These are phyloP conservation scores for Patella vulgata DNA, from an alignment of 1,140 invertebrate species.

Conservation along the genomic window DNA sequence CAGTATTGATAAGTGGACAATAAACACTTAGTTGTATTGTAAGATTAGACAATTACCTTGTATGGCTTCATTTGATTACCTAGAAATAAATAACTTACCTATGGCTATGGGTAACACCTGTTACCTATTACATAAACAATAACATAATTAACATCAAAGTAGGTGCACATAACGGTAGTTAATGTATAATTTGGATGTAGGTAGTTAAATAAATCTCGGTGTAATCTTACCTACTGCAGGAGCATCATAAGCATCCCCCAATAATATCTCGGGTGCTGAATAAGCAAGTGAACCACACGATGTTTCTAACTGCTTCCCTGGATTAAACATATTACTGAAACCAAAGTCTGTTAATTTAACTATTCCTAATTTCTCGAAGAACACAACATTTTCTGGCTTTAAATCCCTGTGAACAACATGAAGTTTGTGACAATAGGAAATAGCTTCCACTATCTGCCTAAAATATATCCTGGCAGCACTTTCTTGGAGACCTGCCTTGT, in stretches of 20 bases:
- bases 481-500: slow-evolving; percentile 77
- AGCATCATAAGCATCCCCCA: slow-evolving; percentile 81
- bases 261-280: slow-evolving; percentile 97
- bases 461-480: slow-evolving; percentile 90
- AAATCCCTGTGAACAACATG: slow-evolving; percentile 95
- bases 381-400: slow-evolving; percentile 99
- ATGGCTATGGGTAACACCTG: neutral
- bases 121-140: too few species aligned
- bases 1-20: too few species aligned
- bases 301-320: slow-evolving; percentile 97
- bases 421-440: slow-evolving; percentile 96
- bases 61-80: too few species aligned
- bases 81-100: too few species aligned
- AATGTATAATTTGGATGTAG: too few species aligned
- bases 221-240: slow-evolving; percentile 85
- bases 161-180: too few species aligned
- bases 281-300: slow-evolving; percentile 99
- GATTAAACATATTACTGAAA: slow-evolving; percentile 94
- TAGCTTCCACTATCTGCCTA: slow-evolving; percentile 93
- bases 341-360: slow-evolving; percentile 99
- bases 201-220: neutral
- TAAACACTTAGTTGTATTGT: too few species aligned
- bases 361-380: slow-evolving; percentile 95
- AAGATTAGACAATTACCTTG: too few species aligned
- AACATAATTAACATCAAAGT: too few species aligned